These are phyloP conservation scores for Semnornis frantzii DNA, from an alignment of 2,113 vertebrate species.

Conservation along the genomic window DNA sequence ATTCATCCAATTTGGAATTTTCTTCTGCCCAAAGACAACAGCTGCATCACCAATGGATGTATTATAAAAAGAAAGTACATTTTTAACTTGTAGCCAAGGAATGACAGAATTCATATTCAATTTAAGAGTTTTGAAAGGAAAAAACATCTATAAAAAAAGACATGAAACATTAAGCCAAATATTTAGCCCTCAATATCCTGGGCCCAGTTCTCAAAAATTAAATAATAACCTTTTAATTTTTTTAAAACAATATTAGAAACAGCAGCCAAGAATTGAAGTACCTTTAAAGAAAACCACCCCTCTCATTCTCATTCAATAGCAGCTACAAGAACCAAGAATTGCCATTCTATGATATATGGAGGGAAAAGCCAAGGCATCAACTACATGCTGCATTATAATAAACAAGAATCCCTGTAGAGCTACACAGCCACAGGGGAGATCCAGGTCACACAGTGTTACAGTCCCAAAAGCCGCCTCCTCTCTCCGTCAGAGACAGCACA, in stretches of 20 bases:
- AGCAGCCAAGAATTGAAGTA: background rate
- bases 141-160: background rate
- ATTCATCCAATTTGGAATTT: background rate
- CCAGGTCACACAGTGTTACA: background rate
- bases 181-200: background rate
- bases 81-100: background rate
- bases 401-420: background rate
- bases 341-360: background rate
- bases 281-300: background rate
- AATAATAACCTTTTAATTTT: background rate
- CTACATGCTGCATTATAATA: background rate
- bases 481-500: background rate
- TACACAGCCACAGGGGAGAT: background rate
- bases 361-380: background rate
- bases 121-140: background rate
- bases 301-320: background rate
- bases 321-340: background rate
- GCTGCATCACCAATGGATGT: background rate
- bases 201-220: background rate
- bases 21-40: background rate
- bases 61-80: background rate
- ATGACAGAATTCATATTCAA: background rate
- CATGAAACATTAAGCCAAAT: background rate
- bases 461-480: background rate
- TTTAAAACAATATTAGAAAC: background rate